Conservation (phyloP, 2,113 vertebrate species). For the Ivindomyrus marchei region DNA sequence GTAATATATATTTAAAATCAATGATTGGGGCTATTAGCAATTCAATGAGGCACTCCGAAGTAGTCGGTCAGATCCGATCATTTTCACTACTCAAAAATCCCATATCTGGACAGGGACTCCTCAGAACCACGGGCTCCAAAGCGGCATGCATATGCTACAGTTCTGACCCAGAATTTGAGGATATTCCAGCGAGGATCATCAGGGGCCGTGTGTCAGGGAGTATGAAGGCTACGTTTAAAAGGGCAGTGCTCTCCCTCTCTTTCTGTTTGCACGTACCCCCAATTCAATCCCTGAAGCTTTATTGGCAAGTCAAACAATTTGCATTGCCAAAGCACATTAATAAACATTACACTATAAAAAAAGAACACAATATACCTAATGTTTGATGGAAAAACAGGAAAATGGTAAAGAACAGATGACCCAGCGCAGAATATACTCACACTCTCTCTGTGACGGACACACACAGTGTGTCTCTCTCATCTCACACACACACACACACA, state of each 20-base stretch:
- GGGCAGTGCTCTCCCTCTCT: background rate
- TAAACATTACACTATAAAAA: background rate
- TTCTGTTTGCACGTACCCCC: background rate
- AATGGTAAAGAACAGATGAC: background rate
- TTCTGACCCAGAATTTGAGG: background rate
- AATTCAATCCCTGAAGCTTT: background rate
- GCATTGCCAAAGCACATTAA: background rate
- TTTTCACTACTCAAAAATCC: background rate
- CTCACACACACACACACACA: background rate
- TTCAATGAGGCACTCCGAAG: background rate
- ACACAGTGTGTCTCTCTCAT: background rate
- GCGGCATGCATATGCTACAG: background rate
- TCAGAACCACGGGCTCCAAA: background rate
- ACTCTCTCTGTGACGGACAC: background rate
- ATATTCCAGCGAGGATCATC: background rate
- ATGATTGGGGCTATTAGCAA: background rate
- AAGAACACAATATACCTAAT: background rate
- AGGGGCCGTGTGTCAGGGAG: background rate
- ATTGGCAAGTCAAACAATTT: background rate
- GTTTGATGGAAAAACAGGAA: background rate
- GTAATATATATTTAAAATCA: background rate
- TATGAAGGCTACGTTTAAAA: background rate
- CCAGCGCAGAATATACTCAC: background rate
- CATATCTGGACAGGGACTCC: background rate
- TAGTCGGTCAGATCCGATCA: background rate